phyloP scores from a whole-genome alignment of 2,888 invertebrate species.

The Idaea aversata region DNA sequence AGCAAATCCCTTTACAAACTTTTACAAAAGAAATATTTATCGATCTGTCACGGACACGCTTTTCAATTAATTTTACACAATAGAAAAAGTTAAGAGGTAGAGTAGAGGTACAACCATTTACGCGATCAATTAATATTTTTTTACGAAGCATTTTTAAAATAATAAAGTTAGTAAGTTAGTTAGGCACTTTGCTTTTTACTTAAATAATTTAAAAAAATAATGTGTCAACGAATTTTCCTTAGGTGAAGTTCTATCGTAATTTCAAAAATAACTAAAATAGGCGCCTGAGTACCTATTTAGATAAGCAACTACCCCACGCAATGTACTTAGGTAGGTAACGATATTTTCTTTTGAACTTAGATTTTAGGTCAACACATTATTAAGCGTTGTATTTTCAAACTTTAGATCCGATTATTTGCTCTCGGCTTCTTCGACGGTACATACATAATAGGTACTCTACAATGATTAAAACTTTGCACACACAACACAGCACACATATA shows the following conservation, averaged over 20 bases:
- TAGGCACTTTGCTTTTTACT: too few relatives aligned
- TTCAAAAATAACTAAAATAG: too few relatives aligned
- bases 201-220: too few relatives aligned
- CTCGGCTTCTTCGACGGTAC: constrained; percentile 8
- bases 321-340: background rate
- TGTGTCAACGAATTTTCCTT: too few relatives aligned
- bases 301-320: too few relatives aligned
- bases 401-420: constrained; percentile 16
- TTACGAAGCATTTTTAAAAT: too few relatives aligned
- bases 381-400: constrained; percentile 8
- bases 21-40: constrained; percentile 60
- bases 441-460: constrained; percentile 1
- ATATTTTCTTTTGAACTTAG: background rate
- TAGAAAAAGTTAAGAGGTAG: background rate
- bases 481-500: constrained; percentile 18
- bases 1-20: constrained; percentile 63
- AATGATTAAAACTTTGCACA: constrained; percentile 23
- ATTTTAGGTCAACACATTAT: constrained; percentile 1
- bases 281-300: too few relatives aligned
- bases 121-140: background rate
- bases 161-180: too few relatives aligned
- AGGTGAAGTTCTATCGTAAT: too few relatives aligned
- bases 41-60: constrained; percentile 63
- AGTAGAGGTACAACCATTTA: background rate
- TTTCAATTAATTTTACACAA: constrained; percentile 23